Base-by-base conservation (phyloP, 2,888 invertebrate genomes). In the Euzetes globulus region DNA sequence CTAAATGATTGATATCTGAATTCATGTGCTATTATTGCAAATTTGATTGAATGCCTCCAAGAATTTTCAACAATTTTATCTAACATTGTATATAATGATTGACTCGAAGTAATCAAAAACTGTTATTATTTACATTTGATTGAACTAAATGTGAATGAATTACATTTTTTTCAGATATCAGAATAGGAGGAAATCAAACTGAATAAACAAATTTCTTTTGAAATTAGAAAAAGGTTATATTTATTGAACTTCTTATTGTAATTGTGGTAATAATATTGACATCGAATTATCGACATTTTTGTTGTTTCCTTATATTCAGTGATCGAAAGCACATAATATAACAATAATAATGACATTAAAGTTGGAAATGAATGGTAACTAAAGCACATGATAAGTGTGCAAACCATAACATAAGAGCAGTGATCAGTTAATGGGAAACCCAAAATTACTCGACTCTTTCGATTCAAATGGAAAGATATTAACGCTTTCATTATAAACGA, bases 401-500 rank as follows among this genome's bases (percentile, higher is more conserved):
- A 33, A 63, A 27, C 17, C 33, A 29, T 17, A 25, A 22, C 11
- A 55, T 6, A 55, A 1, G 13, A 55, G 22, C 7, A 17, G 63
- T 33, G 17, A 17, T 37, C n/a, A 63, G 29, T 63, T 63, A 63
- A 63, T 63, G 63, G 33, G 33, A 11, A 19, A 7, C 63, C 37
- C 63, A 4, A 55, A 55, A 63, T 27, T 33, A 33, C 33, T 63
- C 37, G 17, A 63, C 33, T 63, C 33, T 63, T 37, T 29, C 63
- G 17, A 33, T 63, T 22, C 19, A 55, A 22, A 55, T 55, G 13
- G 4, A 55, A 19, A 60, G 29, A 29, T 60, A 68, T 41, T 68
- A 41, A 68, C 41, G 68, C 17, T 68, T 68, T 68, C 37, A 68
- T 68, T 68, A 37, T 68, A 68, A 68, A 22, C 19, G n/a, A 68